Evolutionary conservation across 1,140 invertebrate genomes (phyloP).

Genomic region (Ridgeia piscesae): DNA sequence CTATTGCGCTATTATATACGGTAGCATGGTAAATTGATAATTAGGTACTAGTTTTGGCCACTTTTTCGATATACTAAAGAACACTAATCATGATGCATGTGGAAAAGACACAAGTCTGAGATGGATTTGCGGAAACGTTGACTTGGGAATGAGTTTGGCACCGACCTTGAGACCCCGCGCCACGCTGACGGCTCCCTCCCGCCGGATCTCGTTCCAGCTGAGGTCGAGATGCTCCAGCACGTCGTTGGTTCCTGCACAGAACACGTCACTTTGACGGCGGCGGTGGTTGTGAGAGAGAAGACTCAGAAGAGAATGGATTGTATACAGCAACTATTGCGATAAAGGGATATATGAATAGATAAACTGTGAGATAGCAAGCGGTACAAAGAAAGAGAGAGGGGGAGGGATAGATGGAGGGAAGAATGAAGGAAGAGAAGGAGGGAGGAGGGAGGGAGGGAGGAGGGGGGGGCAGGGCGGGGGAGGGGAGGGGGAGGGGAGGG

Average conservation of each 20-base stretch:
- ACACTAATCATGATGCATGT: neutral
- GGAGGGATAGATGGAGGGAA: neutral
- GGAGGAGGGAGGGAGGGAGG: neutral
- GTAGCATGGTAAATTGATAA: too few species aligned
- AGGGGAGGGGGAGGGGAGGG: too few species aligned
- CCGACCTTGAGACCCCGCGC: constrained; percentile 53
- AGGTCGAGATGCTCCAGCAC: constrained; percentile 52
- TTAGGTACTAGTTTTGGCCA: too few species aligned
- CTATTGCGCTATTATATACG: too few species aligned
- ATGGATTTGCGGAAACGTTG: neutral
- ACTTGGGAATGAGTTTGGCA: neutral
- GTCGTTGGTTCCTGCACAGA: constrained; percentile 52
- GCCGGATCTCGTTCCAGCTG: constrained; percentile 55
- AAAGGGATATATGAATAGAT: neutral
- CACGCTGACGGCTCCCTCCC: constrained; percentile 48
- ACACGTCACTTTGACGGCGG: neutral
- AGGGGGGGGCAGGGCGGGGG: too few species aligned
- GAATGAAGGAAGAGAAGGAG: neutral
- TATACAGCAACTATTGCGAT: neutral
- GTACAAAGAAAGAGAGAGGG: neutral
- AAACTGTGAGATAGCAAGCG: neutral
- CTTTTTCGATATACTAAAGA: too few species aligned
- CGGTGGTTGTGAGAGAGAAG: neutral
- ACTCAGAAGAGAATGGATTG: neutral
- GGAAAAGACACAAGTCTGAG: neutral